phyloP scores from a whole-genome alignment of 2,797 vertebrate genomes.

The Lutra lutra region DNA sequence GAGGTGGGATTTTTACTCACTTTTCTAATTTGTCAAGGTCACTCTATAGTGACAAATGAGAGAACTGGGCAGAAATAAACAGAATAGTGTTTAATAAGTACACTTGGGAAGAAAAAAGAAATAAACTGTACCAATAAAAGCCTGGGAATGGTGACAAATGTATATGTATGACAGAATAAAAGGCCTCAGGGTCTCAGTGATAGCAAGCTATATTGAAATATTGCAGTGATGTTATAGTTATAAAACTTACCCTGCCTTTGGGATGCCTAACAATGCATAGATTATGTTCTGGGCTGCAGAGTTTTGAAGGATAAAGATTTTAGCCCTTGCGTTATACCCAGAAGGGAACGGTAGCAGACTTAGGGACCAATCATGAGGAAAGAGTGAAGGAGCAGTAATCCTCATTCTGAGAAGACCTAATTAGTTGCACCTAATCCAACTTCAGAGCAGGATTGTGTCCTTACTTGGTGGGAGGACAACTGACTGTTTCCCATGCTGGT shows the following conservation, averaged over 20 bases:
- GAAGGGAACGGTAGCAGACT: not conserved
- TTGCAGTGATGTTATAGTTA: constrained; percentile 34
- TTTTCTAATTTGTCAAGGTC: constrained; percentile 61
- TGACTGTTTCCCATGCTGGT: not conserved
- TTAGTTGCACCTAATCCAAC: not conserved
- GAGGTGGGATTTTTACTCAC: not conserved
- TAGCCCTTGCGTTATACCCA: not conserved
- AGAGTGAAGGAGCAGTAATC: not conserved
- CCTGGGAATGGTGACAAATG: constrained; percentile 47
- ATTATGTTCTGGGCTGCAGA: not conserved
- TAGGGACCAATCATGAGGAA: not conserved
- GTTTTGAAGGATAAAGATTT: not conserved
- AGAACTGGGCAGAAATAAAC: constrained; percentile 49
- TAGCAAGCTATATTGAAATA: constrained; percentile 52
- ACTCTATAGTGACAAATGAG: constrained; percentile 44
- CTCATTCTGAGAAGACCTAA: not conserved
- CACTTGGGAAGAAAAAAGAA: constrained; percentile 54
- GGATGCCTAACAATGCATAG: not conserved
- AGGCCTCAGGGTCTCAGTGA: constrained; percentile 31
- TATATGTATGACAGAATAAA: constrained; percentile 40
- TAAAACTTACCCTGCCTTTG: constrained; percentile 26
- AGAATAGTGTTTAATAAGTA: constrained; percentile 54
- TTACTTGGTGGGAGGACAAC: not conserved
- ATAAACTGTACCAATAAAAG: constrained; percentile 53
- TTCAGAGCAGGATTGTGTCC: not conserved